Conservation (phyloP, 2,113 vertebrate species). For the Malaclemys terrapin region DNA sequence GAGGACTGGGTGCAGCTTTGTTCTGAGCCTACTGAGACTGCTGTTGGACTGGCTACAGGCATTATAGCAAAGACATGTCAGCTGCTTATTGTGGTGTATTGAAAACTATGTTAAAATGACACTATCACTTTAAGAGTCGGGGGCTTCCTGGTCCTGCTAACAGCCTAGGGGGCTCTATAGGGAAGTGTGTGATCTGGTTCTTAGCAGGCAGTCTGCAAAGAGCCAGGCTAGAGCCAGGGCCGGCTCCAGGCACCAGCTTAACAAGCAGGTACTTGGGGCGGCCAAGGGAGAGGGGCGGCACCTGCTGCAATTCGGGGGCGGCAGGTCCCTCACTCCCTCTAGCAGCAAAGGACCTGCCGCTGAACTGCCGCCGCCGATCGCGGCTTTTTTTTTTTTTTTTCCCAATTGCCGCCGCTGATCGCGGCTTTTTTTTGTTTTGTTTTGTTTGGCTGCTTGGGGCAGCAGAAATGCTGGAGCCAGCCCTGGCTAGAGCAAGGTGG, state of each 20-base stretch:
- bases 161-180: neutral
- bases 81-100: rapidly evolving
- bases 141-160: neutral
- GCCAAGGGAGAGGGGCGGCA: no score
- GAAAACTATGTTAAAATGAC: neutral
- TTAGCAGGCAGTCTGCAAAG: neutral
- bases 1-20: neutral
- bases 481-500: neutral
- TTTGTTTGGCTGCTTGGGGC: no score
- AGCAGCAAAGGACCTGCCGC: no score
- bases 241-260: no score
- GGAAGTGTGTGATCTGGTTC: neutral
- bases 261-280: no score
- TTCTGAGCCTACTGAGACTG: neutral
- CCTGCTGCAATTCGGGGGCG: no score
- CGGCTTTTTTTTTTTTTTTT: no score
- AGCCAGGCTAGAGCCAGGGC: neutral
- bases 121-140: neutral
- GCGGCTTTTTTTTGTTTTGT: no score
- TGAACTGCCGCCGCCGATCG: no score
- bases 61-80: neutral
- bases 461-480: no score
- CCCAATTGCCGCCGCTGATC: no score
- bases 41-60: neutral
- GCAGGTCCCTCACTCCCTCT: no score